Percentiles rank a stretch among this genome's conserved stretches.
Conservation (phyloP, 2,888 invertebrate species). For the Melitaea athalia region DNA sequence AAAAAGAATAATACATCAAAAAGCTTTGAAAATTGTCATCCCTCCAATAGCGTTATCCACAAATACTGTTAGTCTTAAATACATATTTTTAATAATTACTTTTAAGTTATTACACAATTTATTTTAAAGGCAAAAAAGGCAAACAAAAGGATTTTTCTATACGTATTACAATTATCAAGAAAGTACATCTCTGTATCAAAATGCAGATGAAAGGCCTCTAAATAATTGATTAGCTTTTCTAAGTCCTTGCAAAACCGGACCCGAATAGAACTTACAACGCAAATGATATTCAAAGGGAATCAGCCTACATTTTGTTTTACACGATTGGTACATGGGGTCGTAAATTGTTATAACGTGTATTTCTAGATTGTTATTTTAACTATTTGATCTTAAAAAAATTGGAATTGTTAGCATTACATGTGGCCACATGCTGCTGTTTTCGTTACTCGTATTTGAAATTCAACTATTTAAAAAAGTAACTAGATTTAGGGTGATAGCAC, state of each 20-base stretch:
- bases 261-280: constrained; percentile 49
- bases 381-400: not conserved
- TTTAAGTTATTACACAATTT: too few species aligned
- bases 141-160: not conserved
- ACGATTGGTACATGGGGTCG: constrained; percentile 44
- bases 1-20: too few species aligned
- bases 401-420: not conserved
- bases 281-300: constrained; percentile 63
- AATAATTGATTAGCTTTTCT: constrained; percentile 68
- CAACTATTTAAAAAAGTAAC: too few species aligned
- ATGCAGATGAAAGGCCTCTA: constrained; percentile 61
- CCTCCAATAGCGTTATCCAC: too few species aligned
- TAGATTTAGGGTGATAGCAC: too few species aligned
- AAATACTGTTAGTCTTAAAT: too few species aligned
- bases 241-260: constrained; percentile 54
- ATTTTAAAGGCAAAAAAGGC: not conserved
- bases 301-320: constrained; percentile 55
- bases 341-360: constrained; percentile 18
- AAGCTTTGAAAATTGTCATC: too few species aligned
- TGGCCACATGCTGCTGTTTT: not conserved
- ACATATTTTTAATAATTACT: too few species aligned
- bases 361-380: not conserved
- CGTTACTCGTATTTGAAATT: not conserved
- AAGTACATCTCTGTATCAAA: constrained; percentile 46
- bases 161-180: not conserved